Evolutionary conservation across 2,888 invertebrate species (phyloP).

Genomic region (Rhagonycha fulva): DNA sequence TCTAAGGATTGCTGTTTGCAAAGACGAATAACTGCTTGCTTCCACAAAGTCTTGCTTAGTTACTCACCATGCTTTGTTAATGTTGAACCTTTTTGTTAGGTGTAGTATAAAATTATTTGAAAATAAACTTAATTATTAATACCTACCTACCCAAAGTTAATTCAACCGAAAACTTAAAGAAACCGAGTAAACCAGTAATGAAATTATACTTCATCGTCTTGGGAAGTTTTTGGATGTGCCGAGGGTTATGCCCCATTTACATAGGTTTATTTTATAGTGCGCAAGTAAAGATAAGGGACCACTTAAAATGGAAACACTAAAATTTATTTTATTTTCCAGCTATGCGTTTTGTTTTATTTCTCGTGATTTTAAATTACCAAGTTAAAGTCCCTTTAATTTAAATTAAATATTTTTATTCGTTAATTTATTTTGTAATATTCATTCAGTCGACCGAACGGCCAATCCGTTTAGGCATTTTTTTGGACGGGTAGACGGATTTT

Average conservation of each 20-base stretch:
- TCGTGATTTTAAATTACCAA: background rate
- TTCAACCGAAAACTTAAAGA: background rate
- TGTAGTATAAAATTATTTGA: background rate
- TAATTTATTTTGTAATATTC: background rate
- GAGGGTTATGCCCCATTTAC: background rate
- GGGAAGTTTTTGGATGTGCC: background rate
- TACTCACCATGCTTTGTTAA: background rate
- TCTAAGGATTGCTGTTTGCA: conserved; percentile 4
- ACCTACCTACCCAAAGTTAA: background rate
- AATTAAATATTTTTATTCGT: background rate
- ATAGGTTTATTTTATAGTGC: background rate
- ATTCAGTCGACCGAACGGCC: background rate
- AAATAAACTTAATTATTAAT: background rate
- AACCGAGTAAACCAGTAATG: background rate
- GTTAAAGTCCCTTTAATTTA: background rate
- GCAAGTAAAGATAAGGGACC: background rate
- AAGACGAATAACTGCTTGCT: conserved; percentile 6
- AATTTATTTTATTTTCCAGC: background rate
- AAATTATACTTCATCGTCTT: background rate
- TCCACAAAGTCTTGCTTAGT: background rate
- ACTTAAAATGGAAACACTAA: background rate
- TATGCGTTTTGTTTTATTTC: background rate
- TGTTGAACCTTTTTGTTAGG: background rate
- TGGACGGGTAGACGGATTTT: too few species aligned
- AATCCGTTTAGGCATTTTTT: too few species aligned